Base-by-base conservation (phyloP, 2,797 vertebrate genomes). In the Tiaroga cobitis region DNA sequence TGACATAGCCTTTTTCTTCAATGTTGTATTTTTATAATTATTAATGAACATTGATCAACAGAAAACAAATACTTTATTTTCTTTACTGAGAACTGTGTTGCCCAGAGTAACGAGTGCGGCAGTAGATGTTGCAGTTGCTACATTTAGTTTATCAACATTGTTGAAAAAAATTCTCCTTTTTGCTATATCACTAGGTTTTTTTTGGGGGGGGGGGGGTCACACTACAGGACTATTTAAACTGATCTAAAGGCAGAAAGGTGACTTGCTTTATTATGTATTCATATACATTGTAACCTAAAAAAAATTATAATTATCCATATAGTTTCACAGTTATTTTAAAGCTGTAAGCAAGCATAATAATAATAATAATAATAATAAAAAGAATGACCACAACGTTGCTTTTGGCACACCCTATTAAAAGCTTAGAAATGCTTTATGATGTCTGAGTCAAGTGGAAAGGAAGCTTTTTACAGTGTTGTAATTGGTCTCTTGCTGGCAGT, bases 401-500 rank as follows among this genome's bases (percentile, higher is more conserved):
- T 37, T 18, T 61, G 37, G n/a, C 76, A 61, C 9, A 21, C 9
- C 16, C 24, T 18, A 68, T 68, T 32, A 18, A 49, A 76, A 56
- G 32, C 32, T 67, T 5, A 3, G 29, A 82, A 67, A 51, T 10
- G 16, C 4, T 39, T 56, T 32, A 51, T 49, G 32, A 67, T 18
- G 16, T 54, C 32, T 32, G 73, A 59, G 37, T 84, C 19, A 37
- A 61, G 43, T 70, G 15, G 29, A 43, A 77, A n/a, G n/a, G 26
- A 78, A 51, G 11, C 19, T 26, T 84, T 82, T 46, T 39, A 39
- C 29, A 65, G 13, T 68, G 72, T n/a, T 39, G 59, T 68, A 84
- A 79, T 79, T 70, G 75, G 83, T 70, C 83, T 84, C 74, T 70
- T 13, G 26, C 37, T 46, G 59, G 37, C 37, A 80, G 15, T 70